Base-by-base conservation (phyloP, 2,797 vertebrate genomes). In the Bovichtus variegatus region DNA sequence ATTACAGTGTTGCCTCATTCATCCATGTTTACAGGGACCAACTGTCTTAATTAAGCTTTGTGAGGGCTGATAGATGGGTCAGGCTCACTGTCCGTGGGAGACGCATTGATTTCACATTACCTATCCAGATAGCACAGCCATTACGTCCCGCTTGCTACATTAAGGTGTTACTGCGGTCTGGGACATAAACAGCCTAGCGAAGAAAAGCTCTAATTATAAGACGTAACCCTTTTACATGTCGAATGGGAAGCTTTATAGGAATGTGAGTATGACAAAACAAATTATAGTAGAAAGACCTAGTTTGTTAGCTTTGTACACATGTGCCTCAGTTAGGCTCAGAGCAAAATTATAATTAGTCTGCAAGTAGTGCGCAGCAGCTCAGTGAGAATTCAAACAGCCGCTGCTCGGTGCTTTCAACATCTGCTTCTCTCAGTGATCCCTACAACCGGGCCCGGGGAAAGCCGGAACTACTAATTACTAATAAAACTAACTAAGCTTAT, bases 401-500 rank as follows among this genome's bases (percentile, higher is more conserved):
- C 93, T 96, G 85, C 93, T 94, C 90, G 84, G 90, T 92, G 87
- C 91, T 91, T 87, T 94, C 94, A 95, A 95, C 96, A 97, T 97
- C 96, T 97, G 95, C 92, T 88, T 89, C 90, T 90, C 92, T 87
- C 93, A 94, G 92, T 95, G 91, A 95, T 94, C 93, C 93, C 93
- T 83, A 78, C 78, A 94, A 91, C 93, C 66, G 76, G 89, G 94
- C 95, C 94, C 25, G 82, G 78, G 93, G 95, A 91, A 87, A 93
- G 91, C 91, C 94, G 88, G 93, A 91, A 47, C 93, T 92, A 83
- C 96, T 98, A 97, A 97, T 98, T 97, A 97, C 96, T 94, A 96
- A 95, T 94, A 94, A 96, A 96, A 96, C 94, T 93, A 96, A 93
- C 95, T 96, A 93, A 96, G 94, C 96, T 97, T 92, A 95, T 96